Evolutionary conservation across 2,113 vertebrate genomes (phyloP).

Genomic region (Panthera leo): DNA sequence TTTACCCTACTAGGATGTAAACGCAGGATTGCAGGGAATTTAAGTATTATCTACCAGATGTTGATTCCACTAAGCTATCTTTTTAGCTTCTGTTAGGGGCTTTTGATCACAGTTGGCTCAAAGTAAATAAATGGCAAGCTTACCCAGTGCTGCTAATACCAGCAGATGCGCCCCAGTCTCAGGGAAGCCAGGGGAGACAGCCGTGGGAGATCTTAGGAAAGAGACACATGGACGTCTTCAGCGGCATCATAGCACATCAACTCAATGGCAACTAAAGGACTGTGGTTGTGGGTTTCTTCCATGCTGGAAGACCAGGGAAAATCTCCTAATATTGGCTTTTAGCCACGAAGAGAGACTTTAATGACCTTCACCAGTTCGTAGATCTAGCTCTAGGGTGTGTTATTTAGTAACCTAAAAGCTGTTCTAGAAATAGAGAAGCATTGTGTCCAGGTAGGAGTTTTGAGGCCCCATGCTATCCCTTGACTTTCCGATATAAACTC

Average conservation of each 20-base stretch:
- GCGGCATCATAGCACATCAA: fast-evolving
- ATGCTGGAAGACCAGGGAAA: not conserved
- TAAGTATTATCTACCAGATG: constrained; percentile 69
- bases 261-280: fast-evolving
- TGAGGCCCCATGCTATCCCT: fast-evolving
- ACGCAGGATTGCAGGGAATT: constrained; percentile 64
- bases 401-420: not conserved
- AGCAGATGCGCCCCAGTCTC: not conserved
- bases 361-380: not conserved
- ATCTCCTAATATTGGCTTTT: too few relatives aligned
- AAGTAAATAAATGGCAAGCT: constrained; percentile 56
- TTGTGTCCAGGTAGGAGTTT: fast-evolving
- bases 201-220: fast-evolving
- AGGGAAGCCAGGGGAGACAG: not conserved
- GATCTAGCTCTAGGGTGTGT: not conserved
- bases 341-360: not conserved
- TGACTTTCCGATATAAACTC: not conserved
- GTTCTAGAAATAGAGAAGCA: fast-evolving
- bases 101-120: constrained; percentile 69
- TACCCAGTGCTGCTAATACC: not conserved
- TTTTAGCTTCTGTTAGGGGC: constrained; percentile 52
- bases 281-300: not conserved
- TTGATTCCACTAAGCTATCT: constrained; percentile 50
- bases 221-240: fast-evolving
- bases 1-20: constrained; percentile 53